Evolutionary conservation across 2,888 invertebrate species (phyloP), one percentile per base, ranked within the genome.

Genomic region (Deilephila porcellus): DNA sequence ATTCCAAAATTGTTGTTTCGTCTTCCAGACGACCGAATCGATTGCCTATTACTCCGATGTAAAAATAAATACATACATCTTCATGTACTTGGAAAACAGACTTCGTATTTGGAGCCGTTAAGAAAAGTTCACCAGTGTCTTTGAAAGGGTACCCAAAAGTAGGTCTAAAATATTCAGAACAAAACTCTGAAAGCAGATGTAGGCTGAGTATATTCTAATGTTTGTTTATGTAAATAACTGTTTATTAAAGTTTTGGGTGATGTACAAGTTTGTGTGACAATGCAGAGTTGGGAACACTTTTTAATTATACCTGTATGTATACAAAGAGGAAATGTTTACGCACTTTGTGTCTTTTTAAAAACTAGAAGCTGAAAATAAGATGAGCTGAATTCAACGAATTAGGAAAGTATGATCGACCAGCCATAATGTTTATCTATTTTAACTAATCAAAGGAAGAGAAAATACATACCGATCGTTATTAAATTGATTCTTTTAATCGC

Each of bases 11-110:
- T 67, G 67, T 67, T 67, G 67, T 67, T 67, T 67, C 17, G 67
- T 45, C 67, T 67, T 67, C 67, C 67, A 67, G 67, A 67, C 67
- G 67, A 67, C 67, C 67, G 14, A 14, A 67, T 67, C 64, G 64
- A 45, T 67, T 45, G n/a, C 45, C 45, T 67, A 67, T 67, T 45
- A 67, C 45, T 4, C 25, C 25, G 17, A 25, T 52, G 67, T 67
- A 52, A 45, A 25, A 52, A 67, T 67, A 67, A 67, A 67, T 67
- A 45, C 25, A 45, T 67, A 52, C 64, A 62, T 64, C 45, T 67
- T 25, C 45, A 20, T 20, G 37, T 19, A 19, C 56, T 56, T 56
- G 4, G 56, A 17, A 56, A 56, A 56, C n/a, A 56, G 56, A n/a
- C n/a, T 56, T 56, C 56, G 4, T 56, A 56, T 56, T 56, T n/a